Evolutionary conservation across 2,797 vertebrate species (phyloP).

Genomic region (Mareca penelope): DNA sequence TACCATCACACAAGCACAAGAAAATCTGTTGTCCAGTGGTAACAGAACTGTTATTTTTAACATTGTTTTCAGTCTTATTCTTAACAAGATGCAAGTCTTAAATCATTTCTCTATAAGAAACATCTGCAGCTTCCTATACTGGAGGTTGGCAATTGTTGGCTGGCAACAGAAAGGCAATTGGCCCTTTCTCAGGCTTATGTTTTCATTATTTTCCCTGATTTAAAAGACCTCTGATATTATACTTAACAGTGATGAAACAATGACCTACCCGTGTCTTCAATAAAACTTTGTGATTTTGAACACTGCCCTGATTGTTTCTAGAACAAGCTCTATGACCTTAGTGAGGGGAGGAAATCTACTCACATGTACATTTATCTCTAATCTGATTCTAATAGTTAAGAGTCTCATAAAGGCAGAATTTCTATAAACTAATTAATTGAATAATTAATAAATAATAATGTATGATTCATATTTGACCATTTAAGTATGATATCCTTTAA

Average conservation of each 20-base stretch:
- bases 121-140: not conserved
- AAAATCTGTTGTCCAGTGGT: not conserved
- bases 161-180: not conserved
- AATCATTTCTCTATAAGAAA: not conserved
- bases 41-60: not conserved
- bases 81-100: not conserved
- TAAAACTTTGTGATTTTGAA: not conserved
- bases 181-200: not conserved
- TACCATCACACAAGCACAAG: not conserved
- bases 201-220: not conserved
- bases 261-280: not conserved
- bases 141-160: not conserved
- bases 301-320: not conserved
- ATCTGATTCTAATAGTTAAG: not conserved
- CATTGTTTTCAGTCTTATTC: not conserved
- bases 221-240: not conserved
- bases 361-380: not conserved
- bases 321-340: not conserved
- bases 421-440: not conserved
- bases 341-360: fast-evolving
- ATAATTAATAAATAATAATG: no score
- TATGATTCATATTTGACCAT: not conserved
- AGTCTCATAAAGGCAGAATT: not conserved
- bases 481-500: not conserved
- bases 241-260: not conserved